phyloP scores from a whole-genome alignment of 2,888 invertebrate species.

The Physocephala rufipes region DNA sequence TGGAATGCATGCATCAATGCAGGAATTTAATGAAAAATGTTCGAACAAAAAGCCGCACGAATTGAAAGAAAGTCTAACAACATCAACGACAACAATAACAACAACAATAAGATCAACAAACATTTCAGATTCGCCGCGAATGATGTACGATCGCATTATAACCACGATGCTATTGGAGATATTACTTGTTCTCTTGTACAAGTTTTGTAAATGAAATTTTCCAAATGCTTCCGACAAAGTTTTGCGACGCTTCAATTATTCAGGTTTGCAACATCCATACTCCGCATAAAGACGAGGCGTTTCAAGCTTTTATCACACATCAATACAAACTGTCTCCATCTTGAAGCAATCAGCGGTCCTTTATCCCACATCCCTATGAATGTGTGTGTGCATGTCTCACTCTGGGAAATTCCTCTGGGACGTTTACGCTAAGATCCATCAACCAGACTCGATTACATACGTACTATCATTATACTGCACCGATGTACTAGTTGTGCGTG shows the following conservation, averaged over 20 bases:
- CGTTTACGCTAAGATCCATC: conserved; percentile 42
- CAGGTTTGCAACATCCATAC: conserved; percentile 33
- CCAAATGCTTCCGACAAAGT: conserved; percentile 60
- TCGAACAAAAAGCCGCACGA: conserved; percentile 28
- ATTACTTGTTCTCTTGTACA: conserved; percentile 43
- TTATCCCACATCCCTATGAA: conserved; percentile 32
- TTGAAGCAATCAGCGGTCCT: background rate
- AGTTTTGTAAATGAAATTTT: conserved; percentile 62
- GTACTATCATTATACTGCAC: background rate
- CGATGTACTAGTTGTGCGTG: conserved; percentile 15
- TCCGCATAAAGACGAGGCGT: no score
- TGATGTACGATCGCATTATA: background rate
- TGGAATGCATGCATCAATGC: conserved; percentile 28
- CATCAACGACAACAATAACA: background rate
- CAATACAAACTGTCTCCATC: background rate
- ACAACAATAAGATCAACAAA: conserved; percentile 13
- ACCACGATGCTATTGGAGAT: background rate
- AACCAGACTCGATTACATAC: background rate
- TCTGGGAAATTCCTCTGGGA: conserved; percentile 53
- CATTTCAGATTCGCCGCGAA: no score
- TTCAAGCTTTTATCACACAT: background rate
- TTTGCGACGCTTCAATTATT: conserved; percentile 38
- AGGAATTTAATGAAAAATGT: conserved; percentile 36
- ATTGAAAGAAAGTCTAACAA: conserved; percentile 33
- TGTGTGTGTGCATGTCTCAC: conserved; percentile 35